phyloP scores from a whole-genome alignment of 2,797 vertebrate genomes.

The Danio albolineatus region DNA sequence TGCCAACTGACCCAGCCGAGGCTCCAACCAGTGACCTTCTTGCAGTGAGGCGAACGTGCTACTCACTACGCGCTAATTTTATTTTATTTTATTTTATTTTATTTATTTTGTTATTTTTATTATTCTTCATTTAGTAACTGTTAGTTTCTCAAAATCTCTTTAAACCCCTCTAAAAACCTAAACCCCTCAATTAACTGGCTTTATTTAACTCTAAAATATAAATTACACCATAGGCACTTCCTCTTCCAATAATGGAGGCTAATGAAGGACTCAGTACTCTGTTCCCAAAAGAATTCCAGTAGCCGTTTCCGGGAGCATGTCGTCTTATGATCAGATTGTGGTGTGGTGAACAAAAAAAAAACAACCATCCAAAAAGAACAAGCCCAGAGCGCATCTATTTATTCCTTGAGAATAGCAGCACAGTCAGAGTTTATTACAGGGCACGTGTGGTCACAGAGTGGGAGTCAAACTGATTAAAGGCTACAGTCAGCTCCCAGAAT shows the following conservation, averaged over 20 bases:
- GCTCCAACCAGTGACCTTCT: too few relatives aligned
- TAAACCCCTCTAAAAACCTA: too few relatives aligned
- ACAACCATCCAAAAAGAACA: slow-evolving; percentile 65
- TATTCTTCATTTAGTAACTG: too few relatives aligned
- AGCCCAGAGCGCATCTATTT: slow-evolving; percentile 64
- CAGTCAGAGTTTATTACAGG: slow-evolving; percentile 64
- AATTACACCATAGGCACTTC: neutral
- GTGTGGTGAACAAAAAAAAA: slow-evolving; percentile 61
- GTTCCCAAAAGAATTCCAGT: slow-evolving; percentile 68
- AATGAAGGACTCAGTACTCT: slow-evolving; percentile 63
- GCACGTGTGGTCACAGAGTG: slow-evolving; percentile 59
- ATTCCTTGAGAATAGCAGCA: slow-evolving; percentile 64
- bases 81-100: too few relatives aligned
- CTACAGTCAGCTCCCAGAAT: slow-evolving; percentile 29
- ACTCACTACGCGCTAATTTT: too few relatives aligned
- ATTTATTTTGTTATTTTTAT: too few relatives aligned
- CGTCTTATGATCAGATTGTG: slow-evolving; percentile 71
- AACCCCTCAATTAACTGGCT: too few relatives aligned
- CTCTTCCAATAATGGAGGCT: neutral
- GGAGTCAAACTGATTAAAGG: slow-evolving; percentile 56
- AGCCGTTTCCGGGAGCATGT: slow-evolving; percentile 64
- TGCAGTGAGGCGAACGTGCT: too few relatives aligned
- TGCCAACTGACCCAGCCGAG: too few relatives aligned
- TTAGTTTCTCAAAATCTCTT: too few relatives aligned
- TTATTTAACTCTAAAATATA: too few relatives aligned